Percentiles rank a stretch among this genome's conserved stretches.
Conservation (phyloP, 1,140 invertebrate species). For the Lepidostoma basale region DNA sequence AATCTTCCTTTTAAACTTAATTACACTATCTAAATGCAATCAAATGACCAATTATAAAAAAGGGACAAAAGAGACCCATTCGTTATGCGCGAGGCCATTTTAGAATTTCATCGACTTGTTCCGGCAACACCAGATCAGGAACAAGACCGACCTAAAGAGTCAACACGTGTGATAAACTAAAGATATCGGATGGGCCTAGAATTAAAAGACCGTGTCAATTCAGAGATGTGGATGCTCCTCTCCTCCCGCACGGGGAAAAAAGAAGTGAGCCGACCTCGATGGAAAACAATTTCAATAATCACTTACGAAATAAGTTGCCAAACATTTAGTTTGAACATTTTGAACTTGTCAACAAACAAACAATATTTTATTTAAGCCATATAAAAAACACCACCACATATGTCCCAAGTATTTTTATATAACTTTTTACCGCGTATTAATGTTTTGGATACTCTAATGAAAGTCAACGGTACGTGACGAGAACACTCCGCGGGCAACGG, state of each 20-base stretch:
- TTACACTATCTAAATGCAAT: slow-evolving; percentile 21
- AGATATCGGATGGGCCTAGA: too few relatives aligned
- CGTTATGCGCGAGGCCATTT: too few relatives aligned
- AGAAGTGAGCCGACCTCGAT: neutral
- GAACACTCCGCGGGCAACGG: neutral
- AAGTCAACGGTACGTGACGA: slow-evolving; percentile 2
- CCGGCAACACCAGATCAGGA: too few relatives aligned
- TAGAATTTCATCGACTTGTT: too few relatives aligned
- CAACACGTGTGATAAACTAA: too few relatives aligned
- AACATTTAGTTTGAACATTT: slow-evolving; percentile 20
- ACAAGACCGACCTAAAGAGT: too few relatives aligned
- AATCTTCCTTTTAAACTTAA: slow-evolving; percentile 16
- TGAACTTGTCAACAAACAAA: slow-evolving; percentile 3
- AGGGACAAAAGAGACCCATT: too few relatives aligned
- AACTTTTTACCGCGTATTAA: neutral
- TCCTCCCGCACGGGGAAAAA: too few relatives aligned
- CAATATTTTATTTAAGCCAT: slow-evolving; percentile 9
- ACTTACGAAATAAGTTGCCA: slow-evolving; percentile 4
- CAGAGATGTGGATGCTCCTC: too few relatives aligned
- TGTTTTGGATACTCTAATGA: neutral
- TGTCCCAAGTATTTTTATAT: neutral
- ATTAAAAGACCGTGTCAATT: too few relatives aligned
- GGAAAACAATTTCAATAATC: neutral
- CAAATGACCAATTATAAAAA: slow-evolving; percentile 20
- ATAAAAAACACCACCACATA: slow-evolving; percentile 24